Evolutionary conservation across 2,797 vertebrate species (phyloP).

Genomic region (Cirrhinus mrigala): DNA sequence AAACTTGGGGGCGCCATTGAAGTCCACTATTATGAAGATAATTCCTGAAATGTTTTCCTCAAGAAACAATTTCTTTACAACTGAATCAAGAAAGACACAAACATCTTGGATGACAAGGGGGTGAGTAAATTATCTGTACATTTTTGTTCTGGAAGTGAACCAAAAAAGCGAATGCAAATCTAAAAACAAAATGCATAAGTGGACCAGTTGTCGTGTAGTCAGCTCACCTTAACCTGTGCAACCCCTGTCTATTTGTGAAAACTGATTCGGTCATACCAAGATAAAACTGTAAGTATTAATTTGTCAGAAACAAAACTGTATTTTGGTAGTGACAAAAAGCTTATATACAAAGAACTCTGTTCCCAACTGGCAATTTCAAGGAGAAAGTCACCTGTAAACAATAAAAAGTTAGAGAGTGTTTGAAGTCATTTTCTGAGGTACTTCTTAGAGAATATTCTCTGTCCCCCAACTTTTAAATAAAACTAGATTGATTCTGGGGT

Average conservation of each 20-base stretch:
- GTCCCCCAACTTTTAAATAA: conserved; percentile 67
- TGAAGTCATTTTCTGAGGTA: conserved; percentile 91
- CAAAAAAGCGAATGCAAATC: neutral
- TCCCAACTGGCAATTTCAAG: conserved; percentile 74
- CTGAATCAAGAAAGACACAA: too few species aligned
- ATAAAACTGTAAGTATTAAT: conserved; percentile 18
- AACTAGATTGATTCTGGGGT: conserved; percentile 59
- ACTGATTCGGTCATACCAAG: neutral
- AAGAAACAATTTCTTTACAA: too few species aligned
- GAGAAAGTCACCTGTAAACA: conserved; percentile 93
- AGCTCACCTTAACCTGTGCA: conserved; percentile 18
- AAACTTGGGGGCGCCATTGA: too few species aligned
- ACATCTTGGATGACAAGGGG: too few species aligned
- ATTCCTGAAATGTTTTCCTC: too few species aligned
- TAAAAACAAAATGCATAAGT: neutral
- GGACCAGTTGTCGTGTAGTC: neutral
- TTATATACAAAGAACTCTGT: conserved; percentile 78
- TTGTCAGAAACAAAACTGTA: conserved; percentile 64
- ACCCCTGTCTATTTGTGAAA: conserved; percentile 7
- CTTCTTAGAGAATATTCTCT: conserved; percentile 76
- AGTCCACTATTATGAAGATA: too few species aligned
- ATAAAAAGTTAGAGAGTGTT: conserved; percentile 71
- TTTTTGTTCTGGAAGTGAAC: too few species aligned
- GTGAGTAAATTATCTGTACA: too few species aligned
- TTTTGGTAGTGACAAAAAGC: conserved; percentile 70